Conservation (phyloP, 2,113 vertebrate genomes). For the Crotophaga sulcirostris region DNA sequence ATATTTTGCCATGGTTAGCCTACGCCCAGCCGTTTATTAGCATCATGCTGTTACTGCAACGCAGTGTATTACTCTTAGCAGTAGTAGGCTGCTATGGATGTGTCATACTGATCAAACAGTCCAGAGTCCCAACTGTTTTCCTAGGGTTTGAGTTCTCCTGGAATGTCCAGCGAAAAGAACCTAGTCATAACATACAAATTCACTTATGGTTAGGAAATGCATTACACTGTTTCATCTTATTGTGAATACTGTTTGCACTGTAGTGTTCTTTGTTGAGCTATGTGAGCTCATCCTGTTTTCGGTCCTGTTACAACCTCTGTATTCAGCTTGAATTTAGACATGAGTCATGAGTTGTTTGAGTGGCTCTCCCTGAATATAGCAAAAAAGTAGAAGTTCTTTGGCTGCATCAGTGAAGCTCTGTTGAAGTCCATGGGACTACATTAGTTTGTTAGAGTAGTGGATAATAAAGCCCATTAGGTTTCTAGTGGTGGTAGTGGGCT, state of each 20-base stretch:
- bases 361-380: neutral
- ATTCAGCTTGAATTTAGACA: neutral
- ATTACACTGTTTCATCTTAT: neutral
- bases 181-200: neutral
- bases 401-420: neutral
- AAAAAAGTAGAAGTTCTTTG: neutral
- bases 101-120: neutral
- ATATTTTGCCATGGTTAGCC: neutral
- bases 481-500: neutral
- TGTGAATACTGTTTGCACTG: accelerated
- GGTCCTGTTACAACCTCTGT: neutral
- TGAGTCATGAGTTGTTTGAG: neutral
- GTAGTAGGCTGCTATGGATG: neutral
- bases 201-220: neutral
- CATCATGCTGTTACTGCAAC: neutral
- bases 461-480: neutral
- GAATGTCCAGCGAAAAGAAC: neutral
- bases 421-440: neutral
- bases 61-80: neutral
- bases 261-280: neutral
- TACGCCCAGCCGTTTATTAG: neutral
- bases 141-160: neutral
- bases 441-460: neutral
- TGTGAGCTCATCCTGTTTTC: neutral
- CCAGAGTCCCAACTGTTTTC: neutral